A percentile compares a stretch with the other conserved stretches of the same genome.
phyloP scores from a whole-genome alignment of 2,888 invertebrate species.

The Macrosiphum euphorbiae region DNA sequence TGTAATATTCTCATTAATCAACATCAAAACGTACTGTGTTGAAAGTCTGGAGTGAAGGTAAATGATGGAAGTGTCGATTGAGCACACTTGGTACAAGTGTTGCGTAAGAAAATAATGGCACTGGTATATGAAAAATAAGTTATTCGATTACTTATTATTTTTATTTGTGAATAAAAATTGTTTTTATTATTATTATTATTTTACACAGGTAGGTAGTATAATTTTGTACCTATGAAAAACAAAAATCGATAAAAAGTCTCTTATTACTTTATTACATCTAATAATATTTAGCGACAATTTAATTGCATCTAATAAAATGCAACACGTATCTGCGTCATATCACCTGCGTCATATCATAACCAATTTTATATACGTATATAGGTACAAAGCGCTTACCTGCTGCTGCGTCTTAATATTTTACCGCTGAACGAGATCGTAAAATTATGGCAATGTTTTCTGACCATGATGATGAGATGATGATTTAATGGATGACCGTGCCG shows the following conservation, averaged over 20 bases:
- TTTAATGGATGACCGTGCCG: constrained; percentile 1
- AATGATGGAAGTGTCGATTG: background rate
- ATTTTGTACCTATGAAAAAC: background rate
- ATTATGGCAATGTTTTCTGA: background rate
- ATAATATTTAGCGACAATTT: background rate
- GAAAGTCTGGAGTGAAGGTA: background rate
- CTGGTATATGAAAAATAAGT: background rate
- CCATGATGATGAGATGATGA: background rate
- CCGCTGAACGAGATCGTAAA: background rate
- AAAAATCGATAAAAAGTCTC: background rate
- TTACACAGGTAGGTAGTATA: background rate
- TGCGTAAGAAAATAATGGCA: background rate
- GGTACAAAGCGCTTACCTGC: background rate
- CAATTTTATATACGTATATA: background rate
- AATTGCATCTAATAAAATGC: background rate
- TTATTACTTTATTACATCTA: background rate
- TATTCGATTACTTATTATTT: background rate
- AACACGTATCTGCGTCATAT: background rate
- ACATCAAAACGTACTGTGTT: background rate
- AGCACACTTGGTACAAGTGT: background rate
- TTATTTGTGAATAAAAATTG: background rate
- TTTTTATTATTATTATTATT: too few relatives aligned
- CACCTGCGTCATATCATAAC: background rate
- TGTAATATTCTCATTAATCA: background rate
- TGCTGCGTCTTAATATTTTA: background rate